Evolutionary conservation across 2,113 vertebrate species (phyloP).

Genomic region (Sylvia atricapilla): DNA sequence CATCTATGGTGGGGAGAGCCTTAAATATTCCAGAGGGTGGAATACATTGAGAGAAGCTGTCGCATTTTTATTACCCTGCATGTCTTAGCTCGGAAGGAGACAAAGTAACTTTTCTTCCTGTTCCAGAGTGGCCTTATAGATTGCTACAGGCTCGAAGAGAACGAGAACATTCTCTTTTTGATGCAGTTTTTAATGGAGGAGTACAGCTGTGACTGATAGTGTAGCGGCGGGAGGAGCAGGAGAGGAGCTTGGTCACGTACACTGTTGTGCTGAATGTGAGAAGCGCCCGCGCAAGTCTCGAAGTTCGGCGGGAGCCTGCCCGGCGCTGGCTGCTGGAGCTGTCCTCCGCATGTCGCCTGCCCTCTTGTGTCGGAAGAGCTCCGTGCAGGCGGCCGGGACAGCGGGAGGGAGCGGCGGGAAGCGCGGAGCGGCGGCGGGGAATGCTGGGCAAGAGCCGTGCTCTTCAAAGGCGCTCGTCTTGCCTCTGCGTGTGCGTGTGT

Average conservation of each 20-base stretch:
- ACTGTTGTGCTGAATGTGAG: neutral
- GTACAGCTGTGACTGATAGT: accelerated
- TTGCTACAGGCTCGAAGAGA: neutral
- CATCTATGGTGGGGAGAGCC: neutral
- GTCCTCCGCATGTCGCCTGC: conserved; percentile 45
- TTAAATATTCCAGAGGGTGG: neutral
- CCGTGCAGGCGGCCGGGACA: conserved; percentile 35
- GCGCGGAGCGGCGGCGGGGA: neutral
- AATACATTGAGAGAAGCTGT: neutral
- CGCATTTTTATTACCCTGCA: neutral
- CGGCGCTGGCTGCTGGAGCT: neutral
- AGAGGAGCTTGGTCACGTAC: accelerated
- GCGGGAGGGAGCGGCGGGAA: neutral
- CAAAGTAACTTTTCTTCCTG: neutral
- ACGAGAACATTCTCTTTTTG: neutral
- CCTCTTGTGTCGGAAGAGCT: conserved; percentile 69
- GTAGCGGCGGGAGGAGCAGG: neutral
- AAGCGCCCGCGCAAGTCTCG: accelerated
- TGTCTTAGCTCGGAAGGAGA: neutral
- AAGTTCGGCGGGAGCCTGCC: neutral
- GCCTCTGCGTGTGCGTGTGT: neutral
- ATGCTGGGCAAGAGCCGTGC: neutral
- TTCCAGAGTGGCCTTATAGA: neutral
- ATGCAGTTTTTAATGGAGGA: neutral
- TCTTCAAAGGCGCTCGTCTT: neutral